Percentiles rank a stretch among this genome's conserved stretches.
These are phyloP conservation scores for Nilaparvata lugens DNA, from an alignment of 1,140 invertebrate species.

Conservation along the genomic window DNA sequence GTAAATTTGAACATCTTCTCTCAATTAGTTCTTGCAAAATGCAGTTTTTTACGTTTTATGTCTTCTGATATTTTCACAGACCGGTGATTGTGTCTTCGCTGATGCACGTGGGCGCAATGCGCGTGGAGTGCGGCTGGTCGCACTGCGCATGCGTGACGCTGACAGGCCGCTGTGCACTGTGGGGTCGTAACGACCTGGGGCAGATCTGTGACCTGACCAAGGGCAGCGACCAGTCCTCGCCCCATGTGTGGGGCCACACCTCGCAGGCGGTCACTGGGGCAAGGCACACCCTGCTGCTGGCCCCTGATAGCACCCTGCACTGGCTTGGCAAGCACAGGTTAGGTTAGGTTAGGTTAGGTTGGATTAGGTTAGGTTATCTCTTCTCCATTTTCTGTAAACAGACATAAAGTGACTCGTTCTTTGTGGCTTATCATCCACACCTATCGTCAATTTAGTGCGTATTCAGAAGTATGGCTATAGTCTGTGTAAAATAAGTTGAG, in stretches of 20 bases:
- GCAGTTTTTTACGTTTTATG: too few relatives aligned
- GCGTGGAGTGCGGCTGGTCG: constrained; percentile 60
- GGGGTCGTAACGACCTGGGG: constrained; percentile 64
- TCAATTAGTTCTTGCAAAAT: too few relatives aligned
- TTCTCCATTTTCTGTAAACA: too few relatives aligned
- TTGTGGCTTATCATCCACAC: too few relatives aligned
- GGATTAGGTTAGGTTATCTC: too few relatives aligned
- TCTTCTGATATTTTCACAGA: too few relatives aligned
- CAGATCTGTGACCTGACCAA: constrained; percentile 46
- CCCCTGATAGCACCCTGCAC: constrained; percentile 39
- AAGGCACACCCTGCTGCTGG: constrained; percentile 60
- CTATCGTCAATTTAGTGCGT: too few relatives aligned
- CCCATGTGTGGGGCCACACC: constrained; percentile 40
- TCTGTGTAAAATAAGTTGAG: too few relatives aligned
- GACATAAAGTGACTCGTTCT: too few relatives aligned
- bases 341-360: too few relatives aligned
- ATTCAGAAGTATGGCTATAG: too few relatives aligned
- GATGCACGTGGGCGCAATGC: constrained; percentile 58
- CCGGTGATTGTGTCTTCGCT: constrained; percentile 57
- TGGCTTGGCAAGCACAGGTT: constrained; percentile 33
- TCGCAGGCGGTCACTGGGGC: constrained; percentile 64
- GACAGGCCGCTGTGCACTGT: constrained; percentile 71
- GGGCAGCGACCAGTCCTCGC: constrained; percentile 12
- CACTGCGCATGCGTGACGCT: constrained; percentile 69
- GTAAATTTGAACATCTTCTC: too few relatives aligned